Conservation (phyloP, 2,797 vertebrate species). For the Dicrostonyx torquatus region DNA sequence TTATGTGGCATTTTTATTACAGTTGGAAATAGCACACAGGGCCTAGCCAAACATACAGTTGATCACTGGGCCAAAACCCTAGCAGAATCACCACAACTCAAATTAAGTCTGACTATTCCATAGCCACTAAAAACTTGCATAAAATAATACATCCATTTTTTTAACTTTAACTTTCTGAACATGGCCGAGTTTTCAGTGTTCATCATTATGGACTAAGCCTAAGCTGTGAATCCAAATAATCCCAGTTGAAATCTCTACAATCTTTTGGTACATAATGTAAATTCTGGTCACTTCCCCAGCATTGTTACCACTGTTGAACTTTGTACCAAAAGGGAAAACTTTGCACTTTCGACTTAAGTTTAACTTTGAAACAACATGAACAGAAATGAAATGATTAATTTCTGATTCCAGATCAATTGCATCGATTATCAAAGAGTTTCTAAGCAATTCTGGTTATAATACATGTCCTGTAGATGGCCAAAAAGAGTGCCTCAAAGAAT, state of each 20-base stretch:
- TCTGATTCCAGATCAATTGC: conserved; percentile 34
- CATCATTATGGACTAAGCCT: neutral
- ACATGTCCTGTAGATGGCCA: neutral
- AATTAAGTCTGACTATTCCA: conserved; percentile 42
- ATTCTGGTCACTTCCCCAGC: conserved; percentile 35
- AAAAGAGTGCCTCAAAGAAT: neutral
- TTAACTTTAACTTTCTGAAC: conserved; percentile 37
- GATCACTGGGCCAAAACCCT: neutral
- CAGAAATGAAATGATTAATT: conserved; percentile 2
- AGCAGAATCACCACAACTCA: conserved; percentile 51
- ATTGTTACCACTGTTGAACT: conserved; percentile 27
- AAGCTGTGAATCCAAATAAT: conserved; percentile 47
- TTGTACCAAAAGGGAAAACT: conserved; percentile 43
- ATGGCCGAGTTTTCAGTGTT: neutral
- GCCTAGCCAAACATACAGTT: conserved; percentile 47
- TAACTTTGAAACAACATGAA: conserved; percentile 33
- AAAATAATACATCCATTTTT: neutral
- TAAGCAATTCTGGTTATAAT: neutral
- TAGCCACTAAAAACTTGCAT: conserved; percentile 3
- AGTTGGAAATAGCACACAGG: conserved; percentile 46
- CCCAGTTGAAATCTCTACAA: conserved; percentile 9
- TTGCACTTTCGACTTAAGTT: conserved; percentile 43
- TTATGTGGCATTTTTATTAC: conserved; percentile 65
- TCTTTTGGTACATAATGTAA: neutral
- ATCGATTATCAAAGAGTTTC: conserved; percentile 11